Percentiles rank a stretch among this genome's conserved stretches.
Evolutionary conservation across 2,797 vertebrate species (phyloP).

Genomic region (Sebastes vulpes): DNA sequence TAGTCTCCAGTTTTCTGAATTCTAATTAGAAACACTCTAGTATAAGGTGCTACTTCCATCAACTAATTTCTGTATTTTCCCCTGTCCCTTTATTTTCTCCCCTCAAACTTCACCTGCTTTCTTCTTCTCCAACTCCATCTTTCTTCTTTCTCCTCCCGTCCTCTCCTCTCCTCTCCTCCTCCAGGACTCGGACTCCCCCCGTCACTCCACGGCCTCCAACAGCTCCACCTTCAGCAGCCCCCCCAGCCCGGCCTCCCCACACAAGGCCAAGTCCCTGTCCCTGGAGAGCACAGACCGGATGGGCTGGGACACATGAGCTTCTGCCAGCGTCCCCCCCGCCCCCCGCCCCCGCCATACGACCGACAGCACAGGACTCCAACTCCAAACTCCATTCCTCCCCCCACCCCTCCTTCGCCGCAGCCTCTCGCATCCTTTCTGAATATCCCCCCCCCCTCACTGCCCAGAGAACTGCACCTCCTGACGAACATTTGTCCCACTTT

Average conservation of each 20-base stretch:
- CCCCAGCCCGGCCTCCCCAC: conserved; percentile 94
- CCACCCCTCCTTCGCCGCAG: background rate
- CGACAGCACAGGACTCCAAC: conserved; percentile 68
- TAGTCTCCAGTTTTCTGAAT: background rate
- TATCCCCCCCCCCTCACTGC: conserved; percentile 45
- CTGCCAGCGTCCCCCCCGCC: background rate
- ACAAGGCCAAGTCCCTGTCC: conserved; percentile 97
- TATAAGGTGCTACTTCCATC: background rate
- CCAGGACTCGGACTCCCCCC: conserved; percentile 97
- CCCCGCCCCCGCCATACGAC: conserved; percentile 1
- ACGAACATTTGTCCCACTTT: conserved; percentile 33
- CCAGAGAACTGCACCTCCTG: conserved; percentile 72
- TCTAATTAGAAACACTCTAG: background rate
- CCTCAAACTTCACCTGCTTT: background rate
- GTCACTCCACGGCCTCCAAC: conserved; percentile 98
- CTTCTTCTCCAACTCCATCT: background rate
- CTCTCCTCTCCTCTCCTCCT: conserved; percentile 5
- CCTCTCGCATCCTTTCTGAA: conserved; percentile 20
- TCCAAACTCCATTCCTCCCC: conserved; percentile 10
- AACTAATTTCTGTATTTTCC: background rate
- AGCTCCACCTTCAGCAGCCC: conserved; percentile 99
- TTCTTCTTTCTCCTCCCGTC: background rate
- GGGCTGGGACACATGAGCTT: conserved; percentile 95
- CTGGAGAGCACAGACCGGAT: conserved; percentile 96
- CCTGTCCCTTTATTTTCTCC: background rate